These are phyloP conservation scores for Mico argentatus DNA, from an alignment of 2,797 vertebrate genomes.

Conservation along the genomic window DNA sequence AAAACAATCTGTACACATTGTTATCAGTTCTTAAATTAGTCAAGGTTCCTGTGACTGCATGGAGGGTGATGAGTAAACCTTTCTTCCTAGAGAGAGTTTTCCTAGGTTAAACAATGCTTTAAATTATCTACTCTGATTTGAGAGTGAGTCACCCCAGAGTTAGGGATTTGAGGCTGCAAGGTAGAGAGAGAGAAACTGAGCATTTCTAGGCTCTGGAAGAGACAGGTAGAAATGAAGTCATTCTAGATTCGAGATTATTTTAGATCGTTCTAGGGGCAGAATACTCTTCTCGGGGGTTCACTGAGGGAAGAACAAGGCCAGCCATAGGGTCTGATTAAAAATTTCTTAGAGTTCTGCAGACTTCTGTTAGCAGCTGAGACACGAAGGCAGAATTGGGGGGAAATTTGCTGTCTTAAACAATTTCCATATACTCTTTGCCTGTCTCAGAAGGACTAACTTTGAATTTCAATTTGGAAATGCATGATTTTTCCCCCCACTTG, in stretches of 20 bases:
- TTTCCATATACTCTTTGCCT: not conserved
- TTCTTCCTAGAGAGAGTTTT: not conserved
- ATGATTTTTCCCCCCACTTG: not conserved
- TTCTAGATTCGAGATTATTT: not conserved
- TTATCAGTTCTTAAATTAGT: not conserved
- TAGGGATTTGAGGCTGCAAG: not conserved
- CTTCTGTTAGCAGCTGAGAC: not conserved
- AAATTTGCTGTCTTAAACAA: fast-evolving
- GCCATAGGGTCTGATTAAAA: not conserved
- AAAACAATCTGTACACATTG: not conserved
- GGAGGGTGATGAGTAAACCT: not conserved
- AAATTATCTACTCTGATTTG: fast-evolving
- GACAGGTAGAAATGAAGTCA: not conserved
- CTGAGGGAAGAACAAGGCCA: not conserved
- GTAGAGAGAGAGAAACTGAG: not conserved
- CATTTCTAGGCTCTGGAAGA: not conserved
- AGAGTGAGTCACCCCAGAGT: not conserved
- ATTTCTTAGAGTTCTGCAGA: not conserved
- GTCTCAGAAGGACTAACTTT: not conserved
- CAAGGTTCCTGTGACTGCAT: not conserved
- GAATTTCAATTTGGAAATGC: not conserved
- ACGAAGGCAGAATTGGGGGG: not conserved
- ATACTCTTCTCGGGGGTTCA: not conserved
- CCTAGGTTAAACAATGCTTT: not conserved
- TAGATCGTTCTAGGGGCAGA: not conserved